Evolutionary conservation across 1,140 invertebrate species (phyloP), one percentile per base, ranked within the genome.

Genomic region (Musca vetustissima): DNA sequence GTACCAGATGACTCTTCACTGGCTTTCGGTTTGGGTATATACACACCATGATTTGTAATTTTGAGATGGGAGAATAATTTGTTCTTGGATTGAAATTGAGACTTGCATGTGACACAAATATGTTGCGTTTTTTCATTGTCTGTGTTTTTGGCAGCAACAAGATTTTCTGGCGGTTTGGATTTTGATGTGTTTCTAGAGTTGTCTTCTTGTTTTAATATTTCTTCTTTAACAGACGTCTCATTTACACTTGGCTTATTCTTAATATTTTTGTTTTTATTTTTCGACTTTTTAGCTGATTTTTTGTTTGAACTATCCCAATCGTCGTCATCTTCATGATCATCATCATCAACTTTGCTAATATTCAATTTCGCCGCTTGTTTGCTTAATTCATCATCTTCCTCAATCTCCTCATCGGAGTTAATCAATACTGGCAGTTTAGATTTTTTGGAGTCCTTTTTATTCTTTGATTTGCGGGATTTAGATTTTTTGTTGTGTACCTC

Each of bases 1-100:
- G 28, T 28, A 28, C 28, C 28, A 36, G 81, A 80, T 17, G n/a
- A n/a, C n/a, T 76, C 78, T 53, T 76, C 80, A 48, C 70, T 69
- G 71, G 83, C 57, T 52, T 84, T 82, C 50, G 69, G 73, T 55
- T 77, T 83, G n/a, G 85, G 84, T 75, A 89, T 80, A 70, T 87
- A 85, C 25, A 88, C 85, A 49, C 87, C 86, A 75, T 91, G 89
- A 43, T 87, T 87, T 22, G 87, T 87, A 75, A 86, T 86, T 73
- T 88, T 88, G 8, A 91, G 85, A 83, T 94, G 92, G 70, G 91
- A 88, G 85, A 92, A 93, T 50, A 93, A 83, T 84, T 93, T 93
- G 83, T 93, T 93, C 84, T 92, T 93, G 17, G 91, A 93, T 53
- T 87, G 76, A 79, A 92, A 93, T 69, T 86, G 85, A 22, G 84